Evolutionary conservation across 1,140 invertebrate species (phyloP).

Genomic region (Drosophila sucinea): DNA sequence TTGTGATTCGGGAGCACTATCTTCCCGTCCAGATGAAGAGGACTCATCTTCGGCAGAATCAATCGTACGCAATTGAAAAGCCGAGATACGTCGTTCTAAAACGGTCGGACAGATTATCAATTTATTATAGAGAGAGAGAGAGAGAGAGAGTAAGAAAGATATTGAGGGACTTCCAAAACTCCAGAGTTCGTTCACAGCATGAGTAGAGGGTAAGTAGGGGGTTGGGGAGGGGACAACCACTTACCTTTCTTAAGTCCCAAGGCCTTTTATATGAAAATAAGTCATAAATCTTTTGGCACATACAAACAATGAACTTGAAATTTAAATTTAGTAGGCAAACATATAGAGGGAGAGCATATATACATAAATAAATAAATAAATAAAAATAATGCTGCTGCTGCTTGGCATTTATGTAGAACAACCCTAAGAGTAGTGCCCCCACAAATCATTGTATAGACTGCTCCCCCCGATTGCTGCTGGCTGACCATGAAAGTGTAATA

Average conservation of each 20-base stretch:
- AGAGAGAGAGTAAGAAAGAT: neutral
- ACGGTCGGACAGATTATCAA: slow-evolving; percentile 18
- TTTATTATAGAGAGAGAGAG: slow-evolving; percentile 28
- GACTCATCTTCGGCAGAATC: slow-evolving; percentile 82
- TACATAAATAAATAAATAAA: slow-evolving; percentile 33
- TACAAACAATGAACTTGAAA: slow-evolving; percentile 66
- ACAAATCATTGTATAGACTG: slow-evolving; percentile 40
- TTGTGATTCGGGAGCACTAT: slow-evolving; percentile 77
- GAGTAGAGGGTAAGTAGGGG: neutral
- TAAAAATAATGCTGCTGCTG: slow-evolving; percentile 11
- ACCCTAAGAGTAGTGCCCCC: slow-evolving; percentile 26
- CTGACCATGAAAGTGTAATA: slow-evolving; percentile 6
- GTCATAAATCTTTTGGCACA: slow-evolving; percentile 34
- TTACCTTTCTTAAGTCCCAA: slow-evolving; percentile 9
- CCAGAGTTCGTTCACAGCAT: slow-evolving; percentile 39
- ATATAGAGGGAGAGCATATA: slow-evolving; percentile 17
- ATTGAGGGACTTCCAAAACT: neutral
- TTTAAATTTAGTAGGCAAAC: slow-evolving; percentile 48
- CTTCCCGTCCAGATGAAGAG: slow-evolving; percentile 78
- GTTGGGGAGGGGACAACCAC: neutral
- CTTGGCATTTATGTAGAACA: slow-evolving; percentile 24
- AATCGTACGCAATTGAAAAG: slow-evolving; percentile 79
- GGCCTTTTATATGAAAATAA: slow-evolving; percentile 22
- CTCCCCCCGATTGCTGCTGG: neutral
- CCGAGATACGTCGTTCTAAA: slow-evolving; percentile 82